Percentiles rank a stretch among this genome's conserved stretches.
Evolutionary conservation across 2,888 invertebrate genomes (phyloP).

Genomic region (Lepetodrilus schrolli): DNA sequence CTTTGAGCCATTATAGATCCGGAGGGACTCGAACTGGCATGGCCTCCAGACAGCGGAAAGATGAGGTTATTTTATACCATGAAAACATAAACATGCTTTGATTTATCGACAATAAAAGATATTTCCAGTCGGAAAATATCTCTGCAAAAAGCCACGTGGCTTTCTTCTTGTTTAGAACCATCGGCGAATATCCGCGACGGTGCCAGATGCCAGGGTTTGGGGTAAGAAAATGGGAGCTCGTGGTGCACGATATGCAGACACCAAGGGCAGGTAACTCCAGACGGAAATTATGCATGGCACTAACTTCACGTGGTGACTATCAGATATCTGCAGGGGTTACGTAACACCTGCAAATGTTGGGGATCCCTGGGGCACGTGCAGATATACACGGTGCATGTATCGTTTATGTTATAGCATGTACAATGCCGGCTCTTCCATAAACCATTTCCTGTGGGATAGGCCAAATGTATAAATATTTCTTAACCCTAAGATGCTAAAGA

Average conservation of each 20-base stretch:
- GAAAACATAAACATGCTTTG: conserved; percentile 19
- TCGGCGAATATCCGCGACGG: not conserved
- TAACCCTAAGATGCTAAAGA: too few species aligned
- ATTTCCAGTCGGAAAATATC: conserved; percentile 20
- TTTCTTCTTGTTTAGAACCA: not conserved
- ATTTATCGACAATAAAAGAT: conserved; percentile 26
- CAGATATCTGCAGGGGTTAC: not conserved
- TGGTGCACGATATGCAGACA: not conserved
- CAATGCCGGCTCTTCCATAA: too few species aligned
- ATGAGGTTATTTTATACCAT: not conserved
- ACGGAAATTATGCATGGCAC: too few species aligned
- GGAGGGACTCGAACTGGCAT: not conserved
- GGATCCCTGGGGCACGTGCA: not conserved
- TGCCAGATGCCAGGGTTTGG: not conserved
- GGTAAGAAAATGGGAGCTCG: not conserved
- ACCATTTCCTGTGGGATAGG: too few species aligned
- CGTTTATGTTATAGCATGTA: too few species aligned
- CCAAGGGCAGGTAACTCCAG: too few species aligned
- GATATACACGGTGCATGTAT: too few species aligned
- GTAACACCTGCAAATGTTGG: conserved; percentile 8
- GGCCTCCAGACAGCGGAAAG: not conserved
- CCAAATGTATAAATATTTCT: too few species aligned
- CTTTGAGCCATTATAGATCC: not conserved
- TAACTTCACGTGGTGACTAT: not conserved
- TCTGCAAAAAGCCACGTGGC: conserved; percentile 25